Conservation (phyloP, 2,113 vertebrate species). For the Toxotes jaculatrix region DNA sequence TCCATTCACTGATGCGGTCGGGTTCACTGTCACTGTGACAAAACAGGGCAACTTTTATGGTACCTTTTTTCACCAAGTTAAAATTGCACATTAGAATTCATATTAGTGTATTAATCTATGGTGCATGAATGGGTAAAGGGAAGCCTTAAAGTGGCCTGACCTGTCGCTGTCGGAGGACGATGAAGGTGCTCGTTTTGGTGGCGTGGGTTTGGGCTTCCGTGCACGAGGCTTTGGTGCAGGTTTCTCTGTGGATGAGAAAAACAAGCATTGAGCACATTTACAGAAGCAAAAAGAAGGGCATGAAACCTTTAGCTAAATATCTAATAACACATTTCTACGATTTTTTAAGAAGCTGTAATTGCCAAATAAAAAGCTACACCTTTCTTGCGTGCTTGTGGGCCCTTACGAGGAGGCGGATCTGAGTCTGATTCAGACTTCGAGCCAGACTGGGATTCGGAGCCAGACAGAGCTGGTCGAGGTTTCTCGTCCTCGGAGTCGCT, state of each 20-base stretch:
- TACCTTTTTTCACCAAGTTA: background rate
- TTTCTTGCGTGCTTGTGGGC: conserved; percentile 88
- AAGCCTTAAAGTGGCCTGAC: conserved; percentile 71
- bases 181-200: conserved; percentile 82
- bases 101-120: background rate
- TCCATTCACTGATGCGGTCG: conserved; percentile 97
- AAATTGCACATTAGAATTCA: background rate
- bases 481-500: conserved; percentile 86
- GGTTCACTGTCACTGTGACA: conserved; percentile 88
- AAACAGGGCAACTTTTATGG: background rate
- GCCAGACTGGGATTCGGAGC: conserved; percentile 85
- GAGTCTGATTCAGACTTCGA: conserved; percentile 91
- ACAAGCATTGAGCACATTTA: background rate
- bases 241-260: conserved; percentile 82
- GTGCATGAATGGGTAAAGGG: background rate
- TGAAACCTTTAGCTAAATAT: background rate
- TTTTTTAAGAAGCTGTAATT: background rate
- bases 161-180: conserved; percentile 93
- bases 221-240: conserved; percentile 90
- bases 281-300: background rate
- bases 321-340: background rate
- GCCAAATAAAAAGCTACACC: conserved; percentile 74
- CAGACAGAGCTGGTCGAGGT: conserved; percentile 83
- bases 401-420: conserved; percentile 90
- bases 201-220: conserved; percentile 88